Conservation (phyloP, 1,140 invertebrate species). For the Stegodyphus dumicola region DNA sequence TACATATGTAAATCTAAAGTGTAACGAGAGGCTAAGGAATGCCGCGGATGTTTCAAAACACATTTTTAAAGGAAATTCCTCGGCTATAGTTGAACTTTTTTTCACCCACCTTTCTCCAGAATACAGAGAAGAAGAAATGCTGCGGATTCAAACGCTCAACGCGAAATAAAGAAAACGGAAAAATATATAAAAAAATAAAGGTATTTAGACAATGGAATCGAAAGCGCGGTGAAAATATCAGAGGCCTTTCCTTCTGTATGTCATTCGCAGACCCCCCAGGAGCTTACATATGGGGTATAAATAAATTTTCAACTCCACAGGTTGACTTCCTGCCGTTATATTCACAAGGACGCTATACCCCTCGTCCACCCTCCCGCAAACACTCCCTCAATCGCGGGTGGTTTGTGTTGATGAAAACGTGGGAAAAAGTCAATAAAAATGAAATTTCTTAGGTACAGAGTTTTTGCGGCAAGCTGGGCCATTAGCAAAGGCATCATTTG, state of each 20-base stretch:
- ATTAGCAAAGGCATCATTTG: not conserved
- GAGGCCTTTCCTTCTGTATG: not conserved
- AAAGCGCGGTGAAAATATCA: conserved; percentile 7
- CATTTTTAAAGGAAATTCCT: too few species aligned
- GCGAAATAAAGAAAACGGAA: not conserved
- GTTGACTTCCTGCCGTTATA: conserved; percentile 20
- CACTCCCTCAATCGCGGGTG: not conserved
- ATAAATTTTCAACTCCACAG: conserved; percentile 23
- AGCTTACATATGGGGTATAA: not conserved
- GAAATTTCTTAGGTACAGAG: not conserved
- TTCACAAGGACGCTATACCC: not conserved
- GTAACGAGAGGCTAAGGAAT: too few species aligned
- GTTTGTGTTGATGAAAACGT: not conserved
- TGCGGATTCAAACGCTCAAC: too few species aligned
- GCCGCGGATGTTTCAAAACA: too few species aligned
- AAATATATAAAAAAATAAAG: not conserved
- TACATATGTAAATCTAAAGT: too few species aligned
- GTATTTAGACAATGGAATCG: not conserved
- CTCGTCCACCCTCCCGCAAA: not conserved
- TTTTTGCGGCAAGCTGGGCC: not conserved
- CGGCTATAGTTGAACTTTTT: too few species aligned
- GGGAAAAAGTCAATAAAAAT: not conserved
- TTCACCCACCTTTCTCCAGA: too few species aligned
- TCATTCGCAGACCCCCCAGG: not conserved
- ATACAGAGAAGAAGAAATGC: too few species aligned